Base-by-base conservation (phyloP, 2,888 invertebrate genomes). In the Pimpla rufipes region DNA sequence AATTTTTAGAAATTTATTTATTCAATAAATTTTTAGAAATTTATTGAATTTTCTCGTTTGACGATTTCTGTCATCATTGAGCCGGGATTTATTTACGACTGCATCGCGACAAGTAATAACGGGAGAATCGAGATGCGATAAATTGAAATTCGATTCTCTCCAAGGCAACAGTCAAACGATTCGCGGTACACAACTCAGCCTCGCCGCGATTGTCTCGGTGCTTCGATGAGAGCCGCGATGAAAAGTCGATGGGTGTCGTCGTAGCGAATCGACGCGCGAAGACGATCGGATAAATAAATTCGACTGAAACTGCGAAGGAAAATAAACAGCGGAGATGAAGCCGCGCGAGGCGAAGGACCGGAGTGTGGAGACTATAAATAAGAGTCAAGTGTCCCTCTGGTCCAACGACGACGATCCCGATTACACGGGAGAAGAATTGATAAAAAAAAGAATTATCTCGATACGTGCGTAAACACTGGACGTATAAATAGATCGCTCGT, bases 111-210 rank as follows among this genome's bases (percentile, higher is more conserved):
- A 52, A 68, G 18, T 16, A 8, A 52, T 37, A 67, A 40, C 13
- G 13, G 37, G 18, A 37, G 10, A n/a, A 11, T 52, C n/a, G 5
- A 37, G 35, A 59, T 52, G 18, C 23, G 10, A 68, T 37, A 50
- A 37, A 68, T 18, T 13, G 68, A 50, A 52, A 55, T 52, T 52
- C 70, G 52, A 55, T 55, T 52, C 52, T 37, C 23, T 13, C 52
- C 11, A 35, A 6, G 16, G 16, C 47, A n/a, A 68, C 52, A 68
- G 52, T 40, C 21, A 40, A 55, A 40, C 52, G 8, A 37, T 70
- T 70, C 70, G 70, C 37, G 18, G 50, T 37, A 52, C 47, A 47
- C 16, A 21, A 37, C 18, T 11, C 29, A 29, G 29, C 29, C 37
- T 52, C 68, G 13, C 11, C 11, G 2, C 13, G 37, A 50, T 23